These are phyloP conservation scores for Trichechus manatus DNA, from an alignment of 2,113 vertebrate species.

Conservation along the genomic window DNA sequence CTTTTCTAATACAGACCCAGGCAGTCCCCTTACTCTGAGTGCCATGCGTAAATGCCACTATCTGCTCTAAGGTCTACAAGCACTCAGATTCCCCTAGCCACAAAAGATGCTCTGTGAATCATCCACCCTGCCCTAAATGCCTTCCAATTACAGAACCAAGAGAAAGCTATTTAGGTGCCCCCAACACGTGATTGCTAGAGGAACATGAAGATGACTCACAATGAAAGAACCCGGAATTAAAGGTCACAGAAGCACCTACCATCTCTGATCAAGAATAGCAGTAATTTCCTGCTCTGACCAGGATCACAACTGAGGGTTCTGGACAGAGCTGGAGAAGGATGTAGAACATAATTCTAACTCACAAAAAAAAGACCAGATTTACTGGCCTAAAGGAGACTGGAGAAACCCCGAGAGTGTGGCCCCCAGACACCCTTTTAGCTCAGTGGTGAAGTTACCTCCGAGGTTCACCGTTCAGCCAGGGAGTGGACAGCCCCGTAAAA, in stretches of 20 bases:
- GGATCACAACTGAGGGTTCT: too few species aligned
- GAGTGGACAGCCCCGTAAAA: too few species aligned
- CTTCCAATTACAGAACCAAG: constrained; percentile 42
- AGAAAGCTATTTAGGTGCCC: constrained; percentile 46
- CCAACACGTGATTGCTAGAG: neutral
- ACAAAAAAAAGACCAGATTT: too few species aligned
- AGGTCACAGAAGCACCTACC: constrained; percentile 62
- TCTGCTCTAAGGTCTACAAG: neutral
- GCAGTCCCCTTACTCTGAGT: neutral
- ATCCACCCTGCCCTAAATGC: neutral
- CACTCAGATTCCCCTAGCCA: neutral
- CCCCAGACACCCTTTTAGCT: too few species aligned
- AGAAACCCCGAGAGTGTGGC: too few species aligned
- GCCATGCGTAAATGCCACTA: neutral
- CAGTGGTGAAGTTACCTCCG: too few species aligned
- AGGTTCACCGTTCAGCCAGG: too few species aligned
- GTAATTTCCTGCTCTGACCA: too few species aligned
- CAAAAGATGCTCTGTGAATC: constrained; percentile 28
- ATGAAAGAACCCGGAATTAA: constrained; percentile 36
- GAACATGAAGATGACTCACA: constrained; percentile 41
- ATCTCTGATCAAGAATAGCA: constrained; percentile 34
- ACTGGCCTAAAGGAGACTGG: too few species aligned
- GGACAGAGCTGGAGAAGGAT: too few species aligned
- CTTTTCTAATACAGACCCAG: neutral
- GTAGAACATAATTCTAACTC: too few species aligned